Evolutionary conservation across 2,888 invertebrate species (phyloP).

Genomic region (Lasioglossum zephyrum): DNA sequence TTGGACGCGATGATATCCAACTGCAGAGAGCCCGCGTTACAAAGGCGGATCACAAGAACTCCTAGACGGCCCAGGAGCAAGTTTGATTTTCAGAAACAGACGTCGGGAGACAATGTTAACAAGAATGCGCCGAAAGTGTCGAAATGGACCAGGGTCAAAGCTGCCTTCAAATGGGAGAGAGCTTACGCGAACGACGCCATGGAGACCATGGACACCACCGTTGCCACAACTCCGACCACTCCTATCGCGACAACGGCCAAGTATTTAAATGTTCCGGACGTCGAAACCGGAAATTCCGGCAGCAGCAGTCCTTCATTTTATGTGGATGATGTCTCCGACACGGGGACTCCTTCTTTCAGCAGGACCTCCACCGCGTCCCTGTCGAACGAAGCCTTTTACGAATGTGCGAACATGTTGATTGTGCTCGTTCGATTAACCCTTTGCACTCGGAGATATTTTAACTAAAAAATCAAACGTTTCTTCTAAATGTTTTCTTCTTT

Average conservation of each 20-base stretch:
- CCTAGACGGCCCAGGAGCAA: slow-evolving; percentile 85
- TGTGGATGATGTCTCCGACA: slow-evolving; percentile 86
- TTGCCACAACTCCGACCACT: slow-evolving; percentile 1
- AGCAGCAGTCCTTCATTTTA: slow-evolving; percentile 59
- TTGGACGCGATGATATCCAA: slow-evolving; percentile 88
- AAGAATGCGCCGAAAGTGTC: slow-evolving; percentile 87
- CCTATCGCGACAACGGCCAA: slow-evolving; percentile 36
- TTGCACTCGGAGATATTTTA: no score
- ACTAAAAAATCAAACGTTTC: no score
- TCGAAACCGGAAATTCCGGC: slow-evolving; percentile 49
- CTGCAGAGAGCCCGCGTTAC: slow-evolving; percentile 85
- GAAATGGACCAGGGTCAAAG: slow-evolving; percentile 96
- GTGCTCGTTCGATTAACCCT: neutral
- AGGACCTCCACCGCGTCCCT: slow-evolving; percentile 90
- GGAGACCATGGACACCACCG: slow-evolving; percentile 49
- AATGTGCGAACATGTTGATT: slow-evolving; percentile 79
- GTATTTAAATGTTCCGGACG: slow-evolving; percentile 69
- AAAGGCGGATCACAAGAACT: slow-evolving; percentile 81
- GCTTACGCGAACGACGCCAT: slow-evolving; percentile 86
- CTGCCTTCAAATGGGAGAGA: slow-evolving; percentile 94
- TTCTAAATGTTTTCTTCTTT: no score
- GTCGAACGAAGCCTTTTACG: slow-evolving; percentile 89
- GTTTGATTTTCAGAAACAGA: slow-evolving; percentile 75
- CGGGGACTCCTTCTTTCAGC: slow-evolving; percentile 85
- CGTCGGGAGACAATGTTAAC: slow-evolving; percentile 15